Percentiles rank a stretch among this genome's conserved stretches.
These are phyloP conservation scores for Oceanites oceanicus DNA, from an alignment of 2,113 vertebrate genomes.

Conservation along the genomic window DNA sequence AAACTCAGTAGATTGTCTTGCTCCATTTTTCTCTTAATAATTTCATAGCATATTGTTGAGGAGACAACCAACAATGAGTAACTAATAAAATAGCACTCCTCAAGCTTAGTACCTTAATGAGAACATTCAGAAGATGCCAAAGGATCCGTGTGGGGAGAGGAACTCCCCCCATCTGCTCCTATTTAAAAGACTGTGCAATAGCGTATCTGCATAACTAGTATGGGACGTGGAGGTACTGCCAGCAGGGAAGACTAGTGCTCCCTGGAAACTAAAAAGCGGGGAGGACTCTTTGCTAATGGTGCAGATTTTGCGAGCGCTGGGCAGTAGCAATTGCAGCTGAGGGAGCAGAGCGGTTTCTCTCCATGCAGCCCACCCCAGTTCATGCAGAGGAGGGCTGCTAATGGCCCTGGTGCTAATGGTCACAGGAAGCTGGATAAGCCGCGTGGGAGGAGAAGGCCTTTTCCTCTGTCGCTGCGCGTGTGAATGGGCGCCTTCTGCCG, in stretches of 20 bases:
- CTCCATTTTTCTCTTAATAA: not conserved
- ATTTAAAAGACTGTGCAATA: not conserved
- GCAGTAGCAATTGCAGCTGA: not conserved
- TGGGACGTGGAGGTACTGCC: not conserved
- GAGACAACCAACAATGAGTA: not conserved
- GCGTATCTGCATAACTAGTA: not conserved
- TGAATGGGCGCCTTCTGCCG: not conserved
- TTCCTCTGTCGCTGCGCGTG: too few species aligned
- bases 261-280: not conserved
- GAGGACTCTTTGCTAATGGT: not conserved
- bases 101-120: not conserved
- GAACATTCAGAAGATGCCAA: not conserved
- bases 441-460: not conserved
- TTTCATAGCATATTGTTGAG: not conserved
- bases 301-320: not conserved
- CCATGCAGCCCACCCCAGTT: accelerated
- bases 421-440: not conserved
- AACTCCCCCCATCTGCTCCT: not conserved
- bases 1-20: not conserved
- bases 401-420: not conserved
- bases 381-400: not conserved
- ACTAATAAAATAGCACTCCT: not conserved
- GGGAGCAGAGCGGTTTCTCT: not conserved
- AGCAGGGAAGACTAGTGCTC: accelerated
- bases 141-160: not conserved